Base-by-base conservation (phyloP, 2,113 vertebrate species). In the Callithrix jacchus region DNA sequence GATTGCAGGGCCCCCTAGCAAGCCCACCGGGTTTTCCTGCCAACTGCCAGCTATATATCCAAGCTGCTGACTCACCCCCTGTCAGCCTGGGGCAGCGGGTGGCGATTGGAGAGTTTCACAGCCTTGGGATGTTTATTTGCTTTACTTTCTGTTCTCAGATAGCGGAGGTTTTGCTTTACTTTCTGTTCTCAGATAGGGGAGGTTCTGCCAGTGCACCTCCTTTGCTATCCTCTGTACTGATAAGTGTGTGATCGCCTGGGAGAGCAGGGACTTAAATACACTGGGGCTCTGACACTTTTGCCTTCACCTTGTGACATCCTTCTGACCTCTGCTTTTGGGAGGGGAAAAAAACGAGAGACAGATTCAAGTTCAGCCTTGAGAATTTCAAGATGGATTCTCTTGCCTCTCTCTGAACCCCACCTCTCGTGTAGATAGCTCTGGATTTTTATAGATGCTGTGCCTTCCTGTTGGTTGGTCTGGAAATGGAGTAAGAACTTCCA, bases 21-120 rank as follows among this genome's bases (percentile, higher is more conserved):
- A 84, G 71, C 77, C 87, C 84, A 79, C 87, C 92, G 68, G 56
- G 25, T 80, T 89, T 49, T 45, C 58, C 76, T 94, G 93, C 83
- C 87, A 92, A 83, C 45, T 47, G 79, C 86, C 84, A 56, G 87
- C n/a, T 16, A 6, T 64, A 61, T 23, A 52, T 40, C 42, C 71
- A 64, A 79, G 87, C 83, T 80, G 71, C 87, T 35, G 91, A 87
- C 52, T 95, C 86, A 61, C 47, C 61, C 68, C 49, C 73, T 40
- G 49, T 76, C 73, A 58, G 80, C 64, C 30, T 21, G 58, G 73
- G 25, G 61, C 47, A 21, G 71, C 23, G 61, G 49, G 40, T 71
- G 71, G 49, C 5, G 1, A 21, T 2, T 6, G 5, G 49, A 89
- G 61, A 30, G 27, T 74, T 68, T 89, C 94, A 93, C 66, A 85